phyloP scores from a whole-genome alignment of 2,113 vertebrate genomes.

The Neodon shergylaensis region DNA sequence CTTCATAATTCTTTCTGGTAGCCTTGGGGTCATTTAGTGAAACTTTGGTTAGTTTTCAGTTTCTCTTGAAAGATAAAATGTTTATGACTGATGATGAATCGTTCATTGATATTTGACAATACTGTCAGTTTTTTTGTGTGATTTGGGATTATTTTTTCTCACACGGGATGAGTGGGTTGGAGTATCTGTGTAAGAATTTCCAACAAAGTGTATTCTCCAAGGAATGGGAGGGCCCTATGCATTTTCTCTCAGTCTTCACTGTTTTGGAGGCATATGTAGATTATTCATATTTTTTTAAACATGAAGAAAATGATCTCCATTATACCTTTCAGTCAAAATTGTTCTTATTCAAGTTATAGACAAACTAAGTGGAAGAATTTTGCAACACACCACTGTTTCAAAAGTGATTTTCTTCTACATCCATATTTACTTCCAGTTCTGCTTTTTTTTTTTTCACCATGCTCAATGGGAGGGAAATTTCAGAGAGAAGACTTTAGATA shows the following conservation, averaged over 20 bases:
- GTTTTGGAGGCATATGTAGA: background rate
- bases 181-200: slow-evolving; percentile 63
- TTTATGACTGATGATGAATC: slow-evolving; percentile 66
- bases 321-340: slow-evolving; percentile 14
- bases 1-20: slow-evolving; percentile 67
- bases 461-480: background rate
- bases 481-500: background rate
- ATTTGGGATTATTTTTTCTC: slow-evolving; percentile 73
- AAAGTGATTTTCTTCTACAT: background rate
- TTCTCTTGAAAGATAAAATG: slow-evolving; percentile 57
- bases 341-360: background rate
- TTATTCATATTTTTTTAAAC: slow-evolving; percentile 26
- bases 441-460: background rate
- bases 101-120: slow-evolving; percentile 72
- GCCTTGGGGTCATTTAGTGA: slow-evolving; percentile 57
- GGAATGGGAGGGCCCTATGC: background rate
- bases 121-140: slow-evolving; percentile 63
- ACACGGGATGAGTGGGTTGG: slow-evolving; percentile 52
- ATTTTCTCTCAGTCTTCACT: slow-evolving; percentile 19
- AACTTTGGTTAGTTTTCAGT: slow-evolving; percentile 67
- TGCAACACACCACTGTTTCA: background rate
- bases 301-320: background rate
- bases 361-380: background rate
- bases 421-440: background rate
- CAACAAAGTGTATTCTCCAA: slow-evolving; percentile 28